These are phyloP conservation scores for Parasteatoda tepidariorum DNA, from an alignment of 1,140 invertebrate genomes.

Conservation along the genomic window DNA sequence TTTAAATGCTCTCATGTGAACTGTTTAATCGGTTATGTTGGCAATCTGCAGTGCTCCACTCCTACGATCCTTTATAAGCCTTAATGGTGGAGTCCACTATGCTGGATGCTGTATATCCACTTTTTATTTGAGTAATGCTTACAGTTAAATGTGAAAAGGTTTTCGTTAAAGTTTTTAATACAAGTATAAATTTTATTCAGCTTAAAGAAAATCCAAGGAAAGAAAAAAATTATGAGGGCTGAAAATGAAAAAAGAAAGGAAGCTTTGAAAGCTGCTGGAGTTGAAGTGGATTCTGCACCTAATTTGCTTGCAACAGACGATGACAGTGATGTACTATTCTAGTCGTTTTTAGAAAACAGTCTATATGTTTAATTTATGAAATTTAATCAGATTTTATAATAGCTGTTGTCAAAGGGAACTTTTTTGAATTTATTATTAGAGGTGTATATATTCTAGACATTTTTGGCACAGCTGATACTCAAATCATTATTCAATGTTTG, in stretches of 20 bases:
- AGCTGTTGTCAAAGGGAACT: neutral
- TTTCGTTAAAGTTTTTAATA: too few species aligned
- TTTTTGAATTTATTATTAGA: constrained; percentile 9
- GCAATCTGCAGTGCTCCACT: too few species aligned
- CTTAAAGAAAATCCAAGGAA: constrained; percentile 62
- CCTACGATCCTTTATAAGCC: too few species aligned
- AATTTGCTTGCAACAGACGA: constrained; percentile 87
- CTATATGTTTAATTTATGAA: neutral
- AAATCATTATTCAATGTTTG: too few species aligned
- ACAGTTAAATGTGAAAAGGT: too few species aligned
- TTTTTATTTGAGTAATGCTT: too few species aligned
- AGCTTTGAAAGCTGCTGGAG: constrained; percentile 68
- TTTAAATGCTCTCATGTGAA: too few species aligned
- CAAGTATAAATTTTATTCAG: too few species aligned
- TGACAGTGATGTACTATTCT: constrained; percentile 94
- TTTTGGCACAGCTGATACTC: neutral
- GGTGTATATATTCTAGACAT: constrained; percentile 32
- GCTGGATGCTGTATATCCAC: too few species aligned
- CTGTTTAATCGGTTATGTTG: too few species aligned
- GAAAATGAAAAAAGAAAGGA: constrained; percentile 63
- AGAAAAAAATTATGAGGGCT: constrained; percentile 61
- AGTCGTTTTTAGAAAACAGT: constrained; percentile 64
- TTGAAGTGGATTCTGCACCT: constrained; percentile 71
- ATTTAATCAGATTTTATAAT: neutral
- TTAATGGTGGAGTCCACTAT: too few species aligned